Evolutionary conservation across 53 echinoderm and acorn worm genomes (phyloP).

Genomic region (Mesocentrotus franciscanus): DNA sequence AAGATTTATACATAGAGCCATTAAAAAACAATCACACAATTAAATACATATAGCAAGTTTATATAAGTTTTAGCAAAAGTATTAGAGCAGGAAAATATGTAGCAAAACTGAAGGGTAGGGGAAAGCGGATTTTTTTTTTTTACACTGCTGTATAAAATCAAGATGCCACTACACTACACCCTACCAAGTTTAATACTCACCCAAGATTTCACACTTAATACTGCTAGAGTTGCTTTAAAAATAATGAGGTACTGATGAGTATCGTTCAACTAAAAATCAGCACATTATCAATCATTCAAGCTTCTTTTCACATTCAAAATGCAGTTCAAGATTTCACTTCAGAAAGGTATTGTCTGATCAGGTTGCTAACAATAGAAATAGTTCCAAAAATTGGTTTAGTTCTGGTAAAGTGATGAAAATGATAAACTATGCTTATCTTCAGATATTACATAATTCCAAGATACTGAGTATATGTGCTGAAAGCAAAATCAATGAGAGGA

Average conservation of each 20-base stretch:
- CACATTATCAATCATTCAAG: background rate
- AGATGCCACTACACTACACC: background rate
- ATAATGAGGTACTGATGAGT: background rate
- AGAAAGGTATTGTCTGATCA: background rate
- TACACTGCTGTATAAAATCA: slow-evolving; percentile 7
- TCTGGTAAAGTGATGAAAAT: background rate
- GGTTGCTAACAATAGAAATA: background rate
- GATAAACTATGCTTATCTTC: too few species aligned
- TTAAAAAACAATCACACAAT: slow-evolving; percentile 50
- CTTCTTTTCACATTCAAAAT: background rate
- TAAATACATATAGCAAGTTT: slow-evolving; percentile 41
- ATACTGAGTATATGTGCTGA: background rate
- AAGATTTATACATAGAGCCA: slow-evolving; percentile 47
- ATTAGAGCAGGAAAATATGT: background rate
- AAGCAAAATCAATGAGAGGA: background rate
- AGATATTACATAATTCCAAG: background rate
- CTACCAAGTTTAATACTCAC: background rate
- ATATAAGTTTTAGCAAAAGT: background rate
- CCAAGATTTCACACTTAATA: background rate
- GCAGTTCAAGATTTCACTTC: background rate
- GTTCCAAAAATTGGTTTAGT: background rate
- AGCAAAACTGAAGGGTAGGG: background rate
- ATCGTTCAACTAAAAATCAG: background rate
- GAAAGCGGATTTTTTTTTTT: background rate
- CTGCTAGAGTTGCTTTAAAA: background rate